A percentile compares a stretch with the other conserved stretches of the same genome.
Evolutionary conservation across 2,888 invertebrate species (phyloP).

Genomic region (Cephus sareptanus): DNA sequence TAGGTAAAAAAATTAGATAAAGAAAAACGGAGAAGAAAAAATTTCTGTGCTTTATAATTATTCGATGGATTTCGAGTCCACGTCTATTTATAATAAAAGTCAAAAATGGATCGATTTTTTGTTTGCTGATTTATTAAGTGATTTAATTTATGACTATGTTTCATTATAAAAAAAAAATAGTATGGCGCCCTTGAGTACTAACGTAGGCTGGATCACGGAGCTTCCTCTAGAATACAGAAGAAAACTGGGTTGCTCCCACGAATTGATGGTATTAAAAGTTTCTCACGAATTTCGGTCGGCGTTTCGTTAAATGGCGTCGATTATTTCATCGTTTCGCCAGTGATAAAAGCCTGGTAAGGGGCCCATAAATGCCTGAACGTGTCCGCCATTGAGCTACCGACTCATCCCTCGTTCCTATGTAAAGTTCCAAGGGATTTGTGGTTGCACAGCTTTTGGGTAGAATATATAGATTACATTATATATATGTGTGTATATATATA

Average conservation of each 20-base stretch:
- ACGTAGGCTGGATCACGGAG: not conserved
- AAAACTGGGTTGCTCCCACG: not conserved
- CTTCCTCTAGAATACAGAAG: not conserved
- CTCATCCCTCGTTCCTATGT: slow-evolving; percentile 67
- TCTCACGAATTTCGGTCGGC: not conserved
- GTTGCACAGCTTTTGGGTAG: not conserved
- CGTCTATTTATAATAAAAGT: no score
- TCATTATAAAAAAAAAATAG: no score
- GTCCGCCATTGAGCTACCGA: slow-evolving; percentile 61
- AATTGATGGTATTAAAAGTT: not conserved
- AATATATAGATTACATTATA: not conserved
- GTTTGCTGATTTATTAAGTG: no score
- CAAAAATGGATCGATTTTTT: no score
- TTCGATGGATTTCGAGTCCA: no score
- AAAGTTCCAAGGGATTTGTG: slow-evolving; percentile 68
- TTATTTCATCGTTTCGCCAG: slow-evolving; percentile 29
- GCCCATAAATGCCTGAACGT: slow-evolving; percentile 28
- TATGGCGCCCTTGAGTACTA: not conserved
- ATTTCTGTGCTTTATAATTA: no score
- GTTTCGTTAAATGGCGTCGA: slow-evolving; percentile 31
- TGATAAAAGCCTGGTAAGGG: slow-evolving; percentile 32
- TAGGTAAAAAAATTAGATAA: no score
- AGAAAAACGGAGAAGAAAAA: no score
- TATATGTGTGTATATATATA: no score
- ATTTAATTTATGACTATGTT: no score